Evolutionary conservation across 2,113 vertebrate species (phyloP).

Genomic region (Amphiprion ocellaris): DNA sequence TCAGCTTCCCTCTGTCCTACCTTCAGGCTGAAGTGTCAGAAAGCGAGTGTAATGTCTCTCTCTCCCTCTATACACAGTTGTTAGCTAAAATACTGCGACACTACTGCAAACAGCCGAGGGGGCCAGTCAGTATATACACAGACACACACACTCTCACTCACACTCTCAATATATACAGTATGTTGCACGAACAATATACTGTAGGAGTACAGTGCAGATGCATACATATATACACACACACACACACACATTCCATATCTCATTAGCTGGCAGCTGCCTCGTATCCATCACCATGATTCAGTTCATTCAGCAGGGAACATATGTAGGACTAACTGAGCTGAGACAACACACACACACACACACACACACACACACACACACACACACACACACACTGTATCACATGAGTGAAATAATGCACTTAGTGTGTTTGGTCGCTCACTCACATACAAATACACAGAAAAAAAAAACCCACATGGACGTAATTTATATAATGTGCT

Average conservation of each 20-base stretch:
- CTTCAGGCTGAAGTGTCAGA: conserved; percentile 80
- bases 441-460: neutral
- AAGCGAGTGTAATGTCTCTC: conserved; percentile 77
- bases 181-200: neutral
- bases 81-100: conserved; percentile 85
- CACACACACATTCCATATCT: conserved; percentile 26
- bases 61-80: conserved; percentile 69
- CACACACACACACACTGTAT: neutral
- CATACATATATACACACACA: neutral
- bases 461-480: conserved; percentile 1
- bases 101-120: conserved; percentile 32
- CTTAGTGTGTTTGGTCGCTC: neutral
- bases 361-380: conserved; percentile 21
- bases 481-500: conserved; percentile 29
- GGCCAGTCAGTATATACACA: neutral
- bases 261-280: conserved; percentile 86
- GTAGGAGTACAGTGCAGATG: neutral
- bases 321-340: conserved; percentile 30
- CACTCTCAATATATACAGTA: neutral
- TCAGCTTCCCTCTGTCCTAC: conserved; percentile 53
- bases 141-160: neutral
- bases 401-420: conserved; percentile 25
- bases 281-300: conserved; percentile 78
- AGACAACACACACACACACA: conserved; percentile 23
- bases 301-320: conserved; percentile 47